Evolutionary conservation across 1,140 invertebrate species (phyloP).

Genomic region (Meloidogyne exigua): DNA sequence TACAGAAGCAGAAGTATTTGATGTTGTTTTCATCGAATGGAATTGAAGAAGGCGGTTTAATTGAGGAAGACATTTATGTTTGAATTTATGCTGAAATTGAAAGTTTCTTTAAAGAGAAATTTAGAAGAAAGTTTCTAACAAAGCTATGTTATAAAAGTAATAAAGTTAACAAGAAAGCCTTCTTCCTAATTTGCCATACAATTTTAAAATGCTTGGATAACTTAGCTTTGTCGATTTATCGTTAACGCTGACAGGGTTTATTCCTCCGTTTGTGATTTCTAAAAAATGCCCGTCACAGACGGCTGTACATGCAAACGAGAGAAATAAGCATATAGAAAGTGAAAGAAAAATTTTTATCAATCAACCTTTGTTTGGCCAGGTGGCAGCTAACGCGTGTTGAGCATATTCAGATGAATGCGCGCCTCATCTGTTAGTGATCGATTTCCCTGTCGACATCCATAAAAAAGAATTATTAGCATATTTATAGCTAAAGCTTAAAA

Average conservation of each 20-base stretch:
- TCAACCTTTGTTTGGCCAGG: neutral
- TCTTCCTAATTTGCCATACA: no score
- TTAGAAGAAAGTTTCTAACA: no score
- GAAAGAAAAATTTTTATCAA: neutral
- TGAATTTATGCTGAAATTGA: neutral
- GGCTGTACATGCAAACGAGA: neutral
- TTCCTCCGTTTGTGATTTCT: neutral
- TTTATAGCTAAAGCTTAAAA: no score
- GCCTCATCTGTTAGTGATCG: neutral
- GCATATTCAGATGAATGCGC: neutral
- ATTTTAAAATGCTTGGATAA: no score
- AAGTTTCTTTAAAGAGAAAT: no score
- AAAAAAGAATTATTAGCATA: neutral
- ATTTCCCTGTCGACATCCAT: neutral
- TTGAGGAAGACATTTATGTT: neutral
- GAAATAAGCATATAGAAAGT: neutral
- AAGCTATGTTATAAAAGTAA: no score
- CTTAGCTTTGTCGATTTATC: no score
- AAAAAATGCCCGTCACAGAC: neutral
- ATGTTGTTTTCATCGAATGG: constrained; percentile 38
- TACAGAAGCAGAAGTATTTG: constrained; percentile 35
- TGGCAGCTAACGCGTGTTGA: neutral
- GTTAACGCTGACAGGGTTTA: neutral
- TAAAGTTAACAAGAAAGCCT: no score
- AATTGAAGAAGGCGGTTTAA: neutral